Evolutionary conservation across 92 coral and sea anemone species (phyloP), one percentile per base, ranked within the genome.

Genomic region (Montipora capitata): DNA sequence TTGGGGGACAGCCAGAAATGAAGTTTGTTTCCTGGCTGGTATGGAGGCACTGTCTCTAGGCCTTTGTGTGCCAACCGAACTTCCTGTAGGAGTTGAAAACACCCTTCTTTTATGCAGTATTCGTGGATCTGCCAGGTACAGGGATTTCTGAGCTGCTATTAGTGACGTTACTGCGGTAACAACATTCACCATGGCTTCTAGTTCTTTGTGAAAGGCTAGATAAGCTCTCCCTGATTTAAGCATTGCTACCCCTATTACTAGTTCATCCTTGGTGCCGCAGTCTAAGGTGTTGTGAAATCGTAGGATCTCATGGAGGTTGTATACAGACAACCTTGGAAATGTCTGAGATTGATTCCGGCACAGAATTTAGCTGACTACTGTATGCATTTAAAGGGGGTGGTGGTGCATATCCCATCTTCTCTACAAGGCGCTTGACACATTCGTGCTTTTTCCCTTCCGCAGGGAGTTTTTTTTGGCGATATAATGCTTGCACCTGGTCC

Each of bases 11-110:
- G 84, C 40, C 56, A 82, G 65, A 7, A 86, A 67, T 70, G 80
- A 54, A 39, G 68, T 75, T 35, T 65, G 43, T 10, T 41, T 16
- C n/a, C 41, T 64, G 27, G 5, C 40, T 17, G 81, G 65, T 7
- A 79, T 77, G 10, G 95, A 88, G 17, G 95, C 95, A 68, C 81
- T 89, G 67, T 92, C 84, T 73, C 95, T 79, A 14, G 95, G 91
- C 2, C 93, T 81, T 18, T 65, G 10, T 2, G 91, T 78, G 49
- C 87, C 56, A 9, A 92, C 45, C 4, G 90, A 77, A 27, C 79
- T 66, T 44, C 71, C 81, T 40, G 82, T 4, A 16, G 79, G 95
- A 4, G 92, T 92, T 69, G 82, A 7, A 40, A 82, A 80, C n/a
- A 14, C 51, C 68, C 92, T 77, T 14, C 73, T 78, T 78, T 87